Evolutionary conservation across 1,140 invertebrate genomes (phyloP).

Genomic region (Dendroctonus ponderosae): DNA sequence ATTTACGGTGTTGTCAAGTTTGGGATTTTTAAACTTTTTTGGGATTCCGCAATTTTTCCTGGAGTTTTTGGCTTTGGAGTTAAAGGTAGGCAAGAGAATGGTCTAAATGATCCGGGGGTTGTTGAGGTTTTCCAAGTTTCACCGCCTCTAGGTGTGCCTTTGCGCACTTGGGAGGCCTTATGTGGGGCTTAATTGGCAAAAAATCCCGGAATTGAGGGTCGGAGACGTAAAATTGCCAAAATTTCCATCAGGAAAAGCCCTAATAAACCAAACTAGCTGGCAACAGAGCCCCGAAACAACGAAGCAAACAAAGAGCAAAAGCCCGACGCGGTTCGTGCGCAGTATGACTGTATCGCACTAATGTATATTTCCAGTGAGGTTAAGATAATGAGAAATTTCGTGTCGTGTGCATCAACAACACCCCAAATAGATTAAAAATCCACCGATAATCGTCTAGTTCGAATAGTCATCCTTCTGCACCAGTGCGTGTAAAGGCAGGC

Average conservation of each 20-base stretch:
- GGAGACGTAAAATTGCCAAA: background rate
- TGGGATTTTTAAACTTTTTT: background rate
- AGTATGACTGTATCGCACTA: conserved; percentile 7
- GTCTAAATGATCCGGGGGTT: too few species aligned
- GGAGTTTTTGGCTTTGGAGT: too few species aligned
- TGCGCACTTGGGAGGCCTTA: too few species aligned
- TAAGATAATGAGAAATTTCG: conserved; percentile 19
- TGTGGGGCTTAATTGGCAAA: too few species aligned
- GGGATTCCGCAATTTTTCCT: background rate
- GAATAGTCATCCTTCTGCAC: conserved; percentile 72
- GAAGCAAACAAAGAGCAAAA: too few species aligned
- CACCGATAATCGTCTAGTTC: conserved; percentile 16
- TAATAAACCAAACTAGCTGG: background rate
- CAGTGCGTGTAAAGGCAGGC: conserved; percentile 84
- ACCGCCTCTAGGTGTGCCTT: too few species aligned
- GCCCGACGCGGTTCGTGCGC: background rate
- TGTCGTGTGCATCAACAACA: conserved; percentile 35
- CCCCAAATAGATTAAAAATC: conserved; percentile 17
- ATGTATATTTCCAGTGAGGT: conserved; percentile 18
- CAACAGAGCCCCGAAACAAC: background rate
- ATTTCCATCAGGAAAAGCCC: background rate
- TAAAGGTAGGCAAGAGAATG: too few species aligned
- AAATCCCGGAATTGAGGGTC: too few species aligned
- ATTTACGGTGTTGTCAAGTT: conserved; percentile 2
- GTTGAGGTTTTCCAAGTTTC: too few species aligned